A percentile compares a stretch with the other conserved stretches of the same genome.
These are phyloP conservation scores for Caranx ignobilis DNA, from an alignment of 2,113 vertebrate species.

Conservation along the genomic window DNA sequence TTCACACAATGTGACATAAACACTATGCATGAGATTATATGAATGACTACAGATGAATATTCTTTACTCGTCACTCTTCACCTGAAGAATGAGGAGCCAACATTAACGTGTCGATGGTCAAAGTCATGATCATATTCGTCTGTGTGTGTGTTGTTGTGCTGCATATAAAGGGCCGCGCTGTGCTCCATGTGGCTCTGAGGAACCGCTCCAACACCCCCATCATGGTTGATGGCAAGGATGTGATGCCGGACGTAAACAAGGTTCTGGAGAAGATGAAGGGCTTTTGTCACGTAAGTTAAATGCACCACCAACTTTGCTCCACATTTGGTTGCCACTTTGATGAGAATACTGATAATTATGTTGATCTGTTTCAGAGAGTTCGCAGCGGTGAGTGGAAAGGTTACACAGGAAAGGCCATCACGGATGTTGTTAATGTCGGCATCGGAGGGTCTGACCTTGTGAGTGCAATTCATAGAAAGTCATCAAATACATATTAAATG, in stretches of 20 bases:
- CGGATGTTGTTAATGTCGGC: slow-evolving; percentile 94
- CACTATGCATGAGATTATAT: neutral
- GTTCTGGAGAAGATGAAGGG: slow-evolving; percentile 97
- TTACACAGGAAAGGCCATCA: slow-evolving; percentile 93
- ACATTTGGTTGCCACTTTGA: neutral
- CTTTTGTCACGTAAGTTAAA: slow-evolving; percentile 90
- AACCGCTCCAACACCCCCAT: slow-evolving; percentile 93
- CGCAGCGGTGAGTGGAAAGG: slow-evolving; percentile 96
- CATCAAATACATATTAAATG: too few species aligned
- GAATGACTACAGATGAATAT: neutral
- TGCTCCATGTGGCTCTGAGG: slow-evolving; percentile 94
- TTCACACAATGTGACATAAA: neutral
- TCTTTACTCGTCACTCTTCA: neutral
- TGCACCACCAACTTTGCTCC: neutral
- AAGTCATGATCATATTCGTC: neutral
- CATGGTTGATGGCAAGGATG: slow-evolving; percentile 91
- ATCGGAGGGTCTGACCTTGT: slow-evolving; percentile 98
- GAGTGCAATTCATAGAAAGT: slow-evolving; percentile 62
- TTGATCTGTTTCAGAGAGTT: slow-evolving; percentile 85
- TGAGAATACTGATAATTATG: neutral
- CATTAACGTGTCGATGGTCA: neutral
- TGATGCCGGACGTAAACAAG: slow-evolving; percentile 94
- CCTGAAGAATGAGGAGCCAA: neutral
- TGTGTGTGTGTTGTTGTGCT: slow-evolving; percentile 24
- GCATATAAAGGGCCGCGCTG: slow-evolving; percentile 89